Evolutionary conservation across 2,113 vertebrate genomes (phyloP).

Genomic region (Neodontobutis hainanensis): DNA sequence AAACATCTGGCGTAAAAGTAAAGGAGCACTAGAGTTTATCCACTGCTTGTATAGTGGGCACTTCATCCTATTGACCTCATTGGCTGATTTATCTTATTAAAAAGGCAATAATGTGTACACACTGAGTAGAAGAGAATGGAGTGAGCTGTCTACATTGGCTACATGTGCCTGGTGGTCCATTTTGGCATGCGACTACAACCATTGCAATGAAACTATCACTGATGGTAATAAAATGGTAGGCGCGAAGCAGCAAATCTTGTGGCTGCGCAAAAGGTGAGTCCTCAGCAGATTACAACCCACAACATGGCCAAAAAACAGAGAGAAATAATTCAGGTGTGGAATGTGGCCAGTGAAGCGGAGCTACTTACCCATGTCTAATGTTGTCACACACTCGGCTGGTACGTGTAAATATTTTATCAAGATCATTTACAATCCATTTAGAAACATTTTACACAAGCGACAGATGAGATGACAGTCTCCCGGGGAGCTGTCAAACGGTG

Average conservation of each 20-base stretch:
- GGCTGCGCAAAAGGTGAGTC: constrained; percentile 4
- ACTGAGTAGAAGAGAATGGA: constrained; percentile 25
- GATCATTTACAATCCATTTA: constrained; percentile 82
- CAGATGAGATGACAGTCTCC: constrained; percentile 78
- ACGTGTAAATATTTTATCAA: constrained; percentile 73
- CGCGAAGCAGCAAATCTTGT: constrained; percentile 1
- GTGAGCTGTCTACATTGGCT: constrained; percentile 11
- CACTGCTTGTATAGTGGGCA: constrained; percentile 41
- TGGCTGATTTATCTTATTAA: constrained; percentile 41
- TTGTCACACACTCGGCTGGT: constrained; percentile 70
- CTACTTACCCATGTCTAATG: constrained; percentile 84
- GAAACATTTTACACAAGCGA: constrained; percentile 72
- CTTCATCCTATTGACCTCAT: constrained; percentile 57
- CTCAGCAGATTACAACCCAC: constrained; percentile 7
- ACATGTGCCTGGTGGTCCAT: constrained; percentile 20
- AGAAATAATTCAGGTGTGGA: constrained; percentile 69
- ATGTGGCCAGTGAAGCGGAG: constrained; percentile 57
- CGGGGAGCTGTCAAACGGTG: constrained; percentile 78
- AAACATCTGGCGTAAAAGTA: constrained; percentile 22
- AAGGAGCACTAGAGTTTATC: constrained; percentile 21
- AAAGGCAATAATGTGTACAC: constrained; percentile 24
- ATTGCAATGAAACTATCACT: constrained; percentile 13
- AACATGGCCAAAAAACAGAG: constrained; percentile 24
- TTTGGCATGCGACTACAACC: constrained; percentile 48
- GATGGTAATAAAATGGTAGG: constrained; percentile 1